Evolutionary conservation across 2,113 vertebrate species (phyloP).

Genomic region (Daubentonia madagascariensis): DNA sequence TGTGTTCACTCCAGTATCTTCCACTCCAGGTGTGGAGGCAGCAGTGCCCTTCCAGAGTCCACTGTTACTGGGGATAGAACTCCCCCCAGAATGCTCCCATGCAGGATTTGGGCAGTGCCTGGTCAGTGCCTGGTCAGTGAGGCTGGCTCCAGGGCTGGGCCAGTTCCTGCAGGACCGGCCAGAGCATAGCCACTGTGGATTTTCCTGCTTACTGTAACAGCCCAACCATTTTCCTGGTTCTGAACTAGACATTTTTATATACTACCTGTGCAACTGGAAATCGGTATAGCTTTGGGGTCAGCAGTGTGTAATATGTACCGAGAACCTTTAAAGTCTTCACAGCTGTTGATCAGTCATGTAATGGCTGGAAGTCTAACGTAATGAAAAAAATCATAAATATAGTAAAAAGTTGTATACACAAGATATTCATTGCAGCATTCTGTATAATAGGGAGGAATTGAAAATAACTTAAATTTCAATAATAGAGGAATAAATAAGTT

Average conservation of each 20-base stretch:
- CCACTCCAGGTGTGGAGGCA: background rate
- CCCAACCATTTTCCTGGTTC: background rate
- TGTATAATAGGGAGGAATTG: background rate
- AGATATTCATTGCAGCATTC: background rate
- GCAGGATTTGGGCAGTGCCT: background rate
- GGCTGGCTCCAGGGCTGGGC: background rate
- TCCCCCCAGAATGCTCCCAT: background rate
- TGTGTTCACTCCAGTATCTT: too few relatives aligned
- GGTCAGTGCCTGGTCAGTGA: rapidly evolving
- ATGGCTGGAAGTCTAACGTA: background rate
- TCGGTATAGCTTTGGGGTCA: rapidly evolving
- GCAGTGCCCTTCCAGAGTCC: background rate
- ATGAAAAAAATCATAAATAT: background rate
- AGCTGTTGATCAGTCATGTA: background rate
- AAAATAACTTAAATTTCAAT: background rate
- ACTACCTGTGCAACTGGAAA: background rate
- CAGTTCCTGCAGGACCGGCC: background rate
- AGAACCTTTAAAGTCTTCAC: background rate
- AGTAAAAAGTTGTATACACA: background rate
- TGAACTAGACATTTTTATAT: background rate
- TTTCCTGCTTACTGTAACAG: background rate
- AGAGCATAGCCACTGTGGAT: background rate
- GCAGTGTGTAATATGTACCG: background rate
- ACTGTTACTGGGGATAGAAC: background rate
- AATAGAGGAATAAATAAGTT: background rate